Conservation (phyloP, 2,797 vertebrate genomes). For the Leuciscus waleckii region DNA sequence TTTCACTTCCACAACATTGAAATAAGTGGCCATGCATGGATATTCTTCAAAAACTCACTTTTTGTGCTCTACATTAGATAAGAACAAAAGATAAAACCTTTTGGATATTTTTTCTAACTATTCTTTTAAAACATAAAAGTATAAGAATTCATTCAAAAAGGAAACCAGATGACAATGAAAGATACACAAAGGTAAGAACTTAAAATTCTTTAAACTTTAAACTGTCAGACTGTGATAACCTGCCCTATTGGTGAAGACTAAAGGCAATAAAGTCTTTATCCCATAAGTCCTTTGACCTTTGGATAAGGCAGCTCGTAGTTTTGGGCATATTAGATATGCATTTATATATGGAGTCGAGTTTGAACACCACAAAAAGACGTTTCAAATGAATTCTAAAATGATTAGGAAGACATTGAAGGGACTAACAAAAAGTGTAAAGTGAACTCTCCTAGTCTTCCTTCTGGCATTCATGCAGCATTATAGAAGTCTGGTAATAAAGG, state of each 20-base stretch:
- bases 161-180: neutral
- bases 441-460: conserved; percentile 12
- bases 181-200: conserved; percentile 4
- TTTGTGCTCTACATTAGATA: neutral
- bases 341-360: conserved; percentile 7
- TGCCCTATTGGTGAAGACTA: neutral
- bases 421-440: conserved; percentile 21
- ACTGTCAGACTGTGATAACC: neutral
- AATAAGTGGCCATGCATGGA: neutral
- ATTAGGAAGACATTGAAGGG: neutral
- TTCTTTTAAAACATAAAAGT: neutral
- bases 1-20: neutral
- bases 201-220: neutral
- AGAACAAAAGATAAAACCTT: neutral
- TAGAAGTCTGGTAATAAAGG: conserved; percentile 17
- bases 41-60: neutral
- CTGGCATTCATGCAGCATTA: conserved; percentile 12
- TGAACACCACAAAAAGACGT: neutral
- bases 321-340: neutral
- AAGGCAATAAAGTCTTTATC: neutral
- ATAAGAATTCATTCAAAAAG: neutral
- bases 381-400: conserved; percentile 24
- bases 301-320: neutral
- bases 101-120: neutral
- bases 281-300: conserved; percentile 31